Evolutionary conservation across 2,888 invertebrate genomes (phyloP).

Genomic region (Aleiodes testaceus): DNA sequence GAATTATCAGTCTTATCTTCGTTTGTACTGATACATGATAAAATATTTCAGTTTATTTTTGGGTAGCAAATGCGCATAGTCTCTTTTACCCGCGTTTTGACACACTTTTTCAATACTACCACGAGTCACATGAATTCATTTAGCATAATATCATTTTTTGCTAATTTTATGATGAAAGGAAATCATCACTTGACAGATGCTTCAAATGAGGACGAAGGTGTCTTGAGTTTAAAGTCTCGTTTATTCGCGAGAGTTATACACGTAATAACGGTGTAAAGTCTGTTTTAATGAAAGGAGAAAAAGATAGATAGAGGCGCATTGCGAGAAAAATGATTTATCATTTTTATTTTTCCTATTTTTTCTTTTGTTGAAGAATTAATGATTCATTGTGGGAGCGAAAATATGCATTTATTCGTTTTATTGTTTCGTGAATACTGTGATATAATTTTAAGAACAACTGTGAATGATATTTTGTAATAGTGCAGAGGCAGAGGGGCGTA

Average conservation of each 20-base stretch:
- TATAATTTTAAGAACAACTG: too few species aligned
- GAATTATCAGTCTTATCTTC: slow-evolving; percentile 43
- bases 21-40: slow-evolving; percentile 25
- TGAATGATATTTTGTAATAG: too few species aligned
- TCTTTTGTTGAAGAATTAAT: too few species aligned
- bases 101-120: slow-evolving; percentile 7
- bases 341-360: too few species aligned
- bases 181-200: slow-evolving; percentile 62
- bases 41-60: slow-evolving; percentile 25
- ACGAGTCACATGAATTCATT: slow-evolving; percentile 43
- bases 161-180: slow-evolving; percentile 62
- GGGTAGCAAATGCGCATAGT: neutral
- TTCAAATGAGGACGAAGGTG: slow-evolving; percentile 31
- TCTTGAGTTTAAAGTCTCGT: slow-evolving; percentile 15
- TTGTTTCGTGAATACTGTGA: too few species aligned
- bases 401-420: too few species aligned
- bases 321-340: too few species aligned
- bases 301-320: too few species aligned
- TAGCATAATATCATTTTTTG: slow-evolving; percentile 57
- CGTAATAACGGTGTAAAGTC: slow-evolving; percentile 19
- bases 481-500: too few species aligned
- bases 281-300: too few species aligned
- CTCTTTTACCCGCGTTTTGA: neutral
- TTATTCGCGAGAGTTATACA: neutral
- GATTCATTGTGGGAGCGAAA: too few species aligned